Base-by-base conservation (phyloP, 2,113 vertebrate species). In the Marmota flaviventris region DNA sequence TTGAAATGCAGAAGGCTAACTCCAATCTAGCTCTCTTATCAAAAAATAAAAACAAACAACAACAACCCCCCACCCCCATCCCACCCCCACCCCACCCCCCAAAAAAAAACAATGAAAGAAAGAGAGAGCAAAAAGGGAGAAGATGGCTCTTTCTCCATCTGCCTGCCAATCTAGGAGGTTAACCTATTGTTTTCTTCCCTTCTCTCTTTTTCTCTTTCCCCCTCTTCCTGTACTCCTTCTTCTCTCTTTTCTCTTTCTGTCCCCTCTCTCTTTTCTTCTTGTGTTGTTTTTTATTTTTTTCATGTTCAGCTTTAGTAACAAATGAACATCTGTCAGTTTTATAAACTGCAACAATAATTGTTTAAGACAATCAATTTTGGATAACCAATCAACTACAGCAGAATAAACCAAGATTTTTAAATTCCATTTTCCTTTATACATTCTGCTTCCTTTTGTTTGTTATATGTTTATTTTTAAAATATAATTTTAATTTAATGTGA, bases 1-100 rank as follows among this genome's bases (percentile, higher is more conserved):
- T 98, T 98, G 98, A 98, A 97, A 98, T 98, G 98, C 81, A 17
- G 97, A 98, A 98, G 96, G 97, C 98, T 98, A 98, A 98, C 95
- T 98, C 97, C 97, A 98, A 42, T 97, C 96, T 97, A 97, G 97
- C 82, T 96, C 96, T 96, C 97, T 98, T 98, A 98, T 98, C 94
- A 93, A 98, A 97, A 97, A 89, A 58, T 34, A 20, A 73, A 70
- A 78, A 65, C 39, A 85, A 96, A 94, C 86, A 63, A 56, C 4
- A 56, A 56, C 56, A 18, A 56, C 56, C 45, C 45, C 45, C 45
- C 45, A 45, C 45, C 45, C 39, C 45, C 45, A 45, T 45, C 45
- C 45, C 45, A 45, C 42, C 42, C 42, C 42, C 42, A 8, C 45
- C 45, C 45, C 45, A 45, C 45, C 7, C 45, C 45, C 45, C 7